Conservation (phyloP, 2,888 invertebrate species). For the Melitaea athalia region DNA sequence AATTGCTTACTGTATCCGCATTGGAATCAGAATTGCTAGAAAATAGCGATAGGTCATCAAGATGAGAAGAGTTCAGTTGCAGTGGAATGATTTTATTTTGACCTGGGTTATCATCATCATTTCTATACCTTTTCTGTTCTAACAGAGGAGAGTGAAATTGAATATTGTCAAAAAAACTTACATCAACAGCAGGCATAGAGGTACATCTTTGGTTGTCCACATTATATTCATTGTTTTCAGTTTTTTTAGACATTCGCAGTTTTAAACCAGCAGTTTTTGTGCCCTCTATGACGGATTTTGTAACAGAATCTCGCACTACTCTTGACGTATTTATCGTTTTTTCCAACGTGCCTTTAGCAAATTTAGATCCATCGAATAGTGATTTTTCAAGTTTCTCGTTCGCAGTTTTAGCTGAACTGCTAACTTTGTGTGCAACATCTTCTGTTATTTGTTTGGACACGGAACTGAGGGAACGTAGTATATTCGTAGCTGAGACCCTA, state of each 20-base stretch:
- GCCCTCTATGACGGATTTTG: conserved; percentile 84
- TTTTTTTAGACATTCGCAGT: conserved; percentile 60
- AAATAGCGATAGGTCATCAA: conserved; percentile 67
- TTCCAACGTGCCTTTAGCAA: conserved; percentile 74
- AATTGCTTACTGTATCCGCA: conserved; percentile 64
- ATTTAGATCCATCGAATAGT: conserved; percentile 65
- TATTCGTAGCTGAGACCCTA: conserved; percentile 66
- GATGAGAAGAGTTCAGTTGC: conserved; percentile 58
- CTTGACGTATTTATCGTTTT: conserved; percentile 75
- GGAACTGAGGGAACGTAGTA: conserved; percentile 76
- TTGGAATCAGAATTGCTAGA: conserved; percentile 69
- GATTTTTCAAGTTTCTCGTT: conserved; percentile 70
- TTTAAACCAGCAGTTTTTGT: conserved; percentile 82
- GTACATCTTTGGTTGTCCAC: conserved; percentile 70
- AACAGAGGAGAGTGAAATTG: conserved; percentile 84
- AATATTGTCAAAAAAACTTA: conserved; percentile 84
- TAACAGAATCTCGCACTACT: conserved; percentile 77
- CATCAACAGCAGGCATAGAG: conserved; percentile 81
- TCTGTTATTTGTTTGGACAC: conserved; percentile 82
- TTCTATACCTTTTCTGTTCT: conserved; percentile 64
- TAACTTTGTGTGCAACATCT: conserved; percentile 80
- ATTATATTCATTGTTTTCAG: conserved; percentile 49
- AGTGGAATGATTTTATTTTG: conserved; percentile 49
- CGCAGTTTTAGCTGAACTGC: conserved; percentile 65
- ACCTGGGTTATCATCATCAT: conserved; percentile 45